Conservation (phyloP, 2,888 invertebrate genomes). For the Melanotus villosus region DNA sequence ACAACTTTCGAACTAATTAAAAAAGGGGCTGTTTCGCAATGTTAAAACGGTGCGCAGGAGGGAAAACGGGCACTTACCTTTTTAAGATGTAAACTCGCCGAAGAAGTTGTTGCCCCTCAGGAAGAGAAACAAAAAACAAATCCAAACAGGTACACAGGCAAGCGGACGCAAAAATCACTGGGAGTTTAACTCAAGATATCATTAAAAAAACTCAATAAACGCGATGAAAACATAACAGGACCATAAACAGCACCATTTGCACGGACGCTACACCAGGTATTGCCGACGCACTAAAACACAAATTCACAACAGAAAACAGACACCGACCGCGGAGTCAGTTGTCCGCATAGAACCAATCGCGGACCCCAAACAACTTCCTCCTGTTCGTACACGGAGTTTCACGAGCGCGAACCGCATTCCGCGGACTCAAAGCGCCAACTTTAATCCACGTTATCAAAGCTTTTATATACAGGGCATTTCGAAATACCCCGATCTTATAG, state of each 20-base stretch:
- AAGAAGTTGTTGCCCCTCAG: not conserved
- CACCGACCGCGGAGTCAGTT: constrained; percentile 18
- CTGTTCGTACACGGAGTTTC: constrained; percentile 19
- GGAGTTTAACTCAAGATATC: constrained; percentile 11
- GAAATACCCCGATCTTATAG: not conserved
- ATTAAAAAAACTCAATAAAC: not conserved
- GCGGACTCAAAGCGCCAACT: constrained; percentile 24
- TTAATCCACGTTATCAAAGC: constrained; percentile 26
- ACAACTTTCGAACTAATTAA: constrained; percentile 31
- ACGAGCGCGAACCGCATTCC: constrained; percentile 35
- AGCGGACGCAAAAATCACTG: not conserved
- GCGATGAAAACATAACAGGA: constrained; percentile 3
- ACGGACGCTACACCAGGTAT: constrained; percentile 26
- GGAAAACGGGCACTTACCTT: constrained; percentile 20
- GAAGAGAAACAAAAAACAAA: constrained; percentile 19
- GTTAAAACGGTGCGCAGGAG: not conserved
- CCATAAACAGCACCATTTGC: constrained; percentile 15
- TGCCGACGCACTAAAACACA: constrained; percentile 33
- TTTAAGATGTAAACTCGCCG: not conserved
- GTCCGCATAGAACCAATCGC: constrained; percentile 26
- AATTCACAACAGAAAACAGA: constrained; percentile 19
- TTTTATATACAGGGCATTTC: not conserved
- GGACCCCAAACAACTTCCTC: constrained; percentile 31
- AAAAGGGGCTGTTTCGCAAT: constrained; percentile 24
- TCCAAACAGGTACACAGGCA: constrained; percentile 14